Evolutionary conservation across 2,888 invertebrate species (phyloP).

Genomic region (Laothoe populi): DNA sequence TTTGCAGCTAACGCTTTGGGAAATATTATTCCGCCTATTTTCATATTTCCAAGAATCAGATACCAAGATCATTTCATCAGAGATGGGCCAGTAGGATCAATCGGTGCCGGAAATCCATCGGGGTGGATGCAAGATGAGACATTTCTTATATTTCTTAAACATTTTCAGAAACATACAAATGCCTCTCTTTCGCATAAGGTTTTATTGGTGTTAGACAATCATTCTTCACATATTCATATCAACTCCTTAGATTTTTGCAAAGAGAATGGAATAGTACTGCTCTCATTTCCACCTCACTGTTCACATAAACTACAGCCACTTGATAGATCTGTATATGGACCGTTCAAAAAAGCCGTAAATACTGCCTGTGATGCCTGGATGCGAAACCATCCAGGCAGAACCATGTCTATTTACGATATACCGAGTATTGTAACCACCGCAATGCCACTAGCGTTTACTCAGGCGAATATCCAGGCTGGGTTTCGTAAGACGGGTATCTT

Average conservation of each 20-base stretch:
- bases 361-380: constrained; percentile 45
- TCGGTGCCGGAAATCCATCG: background rate
- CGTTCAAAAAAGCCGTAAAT: constrained; percentile 45
- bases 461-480: constrained; percentile 41
- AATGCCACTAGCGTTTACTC: constrained; percentile 42
- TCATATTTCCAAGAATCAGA: background rate
- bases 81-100: background rate
- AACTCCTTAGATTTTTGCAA: constrained; percentile 39
- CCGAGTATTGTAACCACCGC: constrained; percentile 40
- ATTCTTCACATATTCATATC: constrained; percentile 28
- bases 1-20: background rate
- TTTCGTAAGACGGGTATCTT: constrained; percentile 43
- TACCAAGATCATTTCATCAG: background rate
- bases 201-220: background rate
- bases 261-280: constrained; percentile 39
- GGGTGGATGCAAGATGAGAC: background rate
- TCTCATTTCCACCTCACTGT: constrained; percentile 47
- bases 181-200: background rate
- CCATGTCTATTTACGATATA: constrained; percentile 50
- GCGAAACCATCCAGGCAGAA: constrained; percentile 44
- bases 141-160: background rate
- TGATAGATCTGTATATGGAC: constrained; percentile 43
- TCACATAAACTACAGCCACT: constrained; percentile 47
- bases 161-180: background rate
- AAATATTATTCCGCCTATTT: background rate